phyloP scores from a whole-genome alignment of 2,888 invertebrate genomes.

The Dysmachus trigonus region DNA sequence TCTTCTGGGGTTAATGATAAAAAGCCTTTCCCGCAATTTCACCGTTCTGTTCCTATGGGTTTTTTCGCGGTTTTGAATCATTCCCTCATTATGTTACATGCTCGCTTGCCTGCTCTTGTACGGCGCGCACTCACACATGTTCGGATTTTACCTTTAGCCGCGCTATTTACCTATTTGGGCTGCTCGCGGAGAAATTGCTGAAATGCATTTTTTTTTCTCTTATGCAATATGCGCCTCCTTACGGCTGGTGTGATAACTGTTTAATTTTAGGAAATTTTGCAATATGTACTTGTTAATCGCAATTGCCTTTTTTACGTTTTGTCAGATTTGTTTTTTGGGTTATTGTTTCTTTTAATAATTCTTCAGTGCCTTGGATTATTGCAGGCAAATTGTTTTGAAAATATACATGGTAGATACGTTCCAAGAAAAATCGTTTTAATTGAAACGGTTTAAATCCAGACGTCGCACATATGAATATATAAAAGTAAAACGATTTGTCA shows the following conservation, averaged over 20 bases:
- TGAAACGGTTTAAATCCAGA: too few species aligned
- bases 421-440: too few species aligned
- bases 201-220: not conserved
- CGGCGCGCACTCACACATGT: not conserved
- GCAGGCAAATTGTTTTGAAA: not conserved
- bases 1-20: not conserved
- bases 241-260: not conserved
- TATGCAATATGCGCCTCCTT: not conserved
- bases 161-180: not conserved
- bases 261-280: not conserved
- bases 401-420: not conserved
- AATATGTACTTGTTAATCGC: not conserved
- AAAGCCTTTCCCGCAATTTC: not conserved
- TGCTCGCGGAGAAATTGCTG: not conserved
- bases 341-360: not conserved
- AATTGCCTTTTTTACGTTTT: not conserved
- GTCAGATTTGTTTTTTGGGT: not conserved
- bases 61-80: not conserved
- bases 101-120: not conserved
- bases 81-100: not conserved
- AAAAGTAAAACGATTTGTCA: too few species aligned
- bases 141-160: not conserved
- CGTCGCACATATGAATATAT: too few species aligned
- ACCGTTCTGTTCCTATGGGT: not conserved
- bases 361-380: not conserved